These are phyloP conservation scores for Pammene fasciana DNA, from an alignment of 2,888 invertebrate species.

Conservation along the genomic window DNA sequence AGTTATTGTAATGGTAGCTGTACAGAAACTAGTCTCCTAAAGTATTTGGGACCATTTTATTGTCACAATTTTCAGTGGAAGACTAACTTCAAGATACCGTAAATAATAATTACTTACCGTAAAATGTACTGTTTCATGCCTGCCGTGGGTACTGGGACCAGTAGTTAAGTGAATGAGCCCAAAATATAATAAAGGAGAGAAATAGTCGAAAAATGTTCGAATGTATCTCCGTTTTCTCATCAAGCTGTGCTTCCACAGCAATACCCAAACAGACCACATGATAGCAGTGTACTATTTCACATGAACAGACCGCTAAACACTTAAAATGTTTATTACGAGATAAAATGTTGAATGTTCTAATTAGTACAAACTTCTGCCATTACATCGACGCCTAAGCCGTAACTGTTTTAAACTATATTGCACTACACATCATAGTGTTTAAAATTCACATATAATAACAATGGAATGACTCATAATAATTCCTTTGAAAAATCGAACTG, in stretches of 20 bases:
- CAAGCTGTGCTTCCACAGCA: conserved; percentile 35
- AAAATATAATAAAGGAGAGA: conserved; percentile 26
- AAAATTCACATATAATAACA: conserved; percentile 15
- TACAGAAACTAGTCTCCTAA: too few species aligned
- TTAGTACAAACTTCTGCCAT: conserved; percentile 51
- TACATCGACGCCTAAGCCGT: neutral
- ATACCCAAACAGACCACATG: conserved; percentile 27
- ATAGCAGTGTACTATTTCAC: conserved; percentile 8
- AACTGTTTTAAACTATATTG: neutral
- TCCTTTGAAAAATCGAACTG: conserved; percentile 7
- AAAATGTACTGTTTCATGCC: conserved; percentile 7
- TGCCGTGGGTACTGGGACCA: neutral
- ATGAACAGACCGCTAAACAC: neutral
- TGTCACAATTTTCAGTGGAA: too few species aligned
- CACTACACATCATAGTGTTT: neutral
- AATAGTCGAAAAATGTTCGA: conserved; percentile 25
- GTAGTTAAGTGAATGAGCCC: conserved; percentile 16
- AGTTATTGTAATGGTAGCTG: too few species aligned
- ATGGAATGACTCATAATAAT: conserved; percentile 23
- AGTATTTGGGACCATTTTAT: too few species aligned
- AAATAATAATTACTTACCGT: conserved; percentile 8
- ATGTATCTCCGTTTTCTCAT: conserved; percentile 33
- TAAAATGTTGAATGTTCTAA: conserved; percentile 18
- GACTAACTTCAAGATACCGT: neutral
- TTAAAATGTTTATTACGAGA: neutral